Conservation (phyloP, 2,797 vertebrate genomes). For the Syncerus caffer region DNA sequence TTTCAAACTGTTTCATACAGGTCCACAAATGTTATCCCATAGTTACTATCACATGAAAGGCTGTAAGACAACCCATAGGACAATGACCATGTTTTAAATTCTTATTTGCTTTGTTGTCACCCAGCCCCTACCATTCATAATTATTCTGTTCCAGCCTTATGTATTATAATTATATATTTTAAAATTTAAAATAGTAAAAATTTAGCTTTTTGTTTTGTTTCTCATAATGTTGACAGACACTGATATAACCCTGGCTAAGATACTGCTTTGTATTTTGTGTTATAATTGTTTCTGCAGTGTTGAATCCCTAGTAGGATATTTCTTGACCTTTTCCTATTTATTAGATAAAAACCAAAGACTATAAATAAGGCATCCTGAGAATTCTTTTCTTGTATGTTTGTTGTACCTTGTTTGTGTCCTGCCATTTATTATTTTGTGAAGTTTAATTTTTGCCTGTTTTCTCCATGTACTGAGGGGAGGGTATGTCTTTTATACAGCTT, state of each 20-base stretch:
- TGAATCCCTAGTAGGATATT: neutral
- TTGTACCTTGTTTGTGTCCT: neutral
- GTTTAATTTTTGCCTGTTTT: neutral
- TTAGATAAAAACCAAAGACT: neutral
- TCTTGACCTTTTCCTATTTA: neutral
- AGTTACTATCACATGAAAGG: neutral
- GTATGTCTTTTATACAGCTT: neutral
- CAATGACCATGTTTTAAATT: neutral
- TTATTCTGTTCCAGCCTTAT: neutral
- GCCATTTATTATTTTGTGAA: neutral
- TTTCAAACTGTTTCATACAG: neutral
- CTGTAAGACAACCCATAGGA: neutral
- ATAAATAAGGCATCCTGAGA: neutral
- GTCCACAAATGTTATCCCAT: neutral
- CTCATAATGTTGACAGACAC: neutral
- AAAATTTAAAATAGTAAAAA: neutral
- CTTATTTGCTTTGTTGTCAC: neutral
- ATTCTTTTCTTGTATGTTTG: neutral
- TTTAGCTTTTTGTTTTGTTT: neutral
- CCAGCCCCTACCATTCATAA: neutral
- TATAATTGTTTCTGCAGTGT: neutral
- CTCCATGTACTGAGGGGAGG: neutral
- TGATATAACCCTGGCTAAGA: neutral
- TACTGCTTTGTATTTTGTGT: neutral
- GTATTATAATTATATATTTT: neutral